Evolutionary conservation across 2,888 invertebrate genomes (phyloP), one percentile per base, ranked within the genome.

Genomic region (Athetis lepigone): DNA sequence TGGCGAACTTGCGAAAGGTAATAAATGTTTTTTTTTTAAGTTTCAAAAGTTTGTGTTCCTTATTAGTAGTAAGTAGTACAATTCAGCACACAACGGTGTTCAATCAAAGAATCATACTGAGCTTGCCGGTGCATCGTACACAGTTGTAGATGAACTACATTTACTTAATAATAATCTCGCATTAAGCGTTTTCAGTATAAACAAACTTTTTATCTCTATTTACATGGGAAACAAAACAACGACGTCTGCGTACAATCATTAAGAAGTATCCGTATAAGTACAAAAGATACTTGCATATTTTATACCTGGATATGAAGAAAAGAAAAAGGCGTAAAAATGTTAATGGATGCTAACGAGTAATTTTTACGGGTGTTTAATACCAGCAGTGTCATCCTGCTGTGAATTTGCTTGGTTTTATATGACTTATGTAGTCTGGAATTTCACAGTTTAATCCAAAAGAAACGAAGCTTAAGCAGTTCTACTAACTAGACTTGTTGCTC

Each of bases 81-180:
- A 80, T 75, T 82, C 79, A 59, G 70, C 77, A 79, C 77, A 88
- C 86, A 88, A 88, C 86, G 81, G 82, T 77, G 68, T 82, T 83
- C 79, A 82, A 87, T 88, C 83, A 81, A 80, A 80, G 73, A 82
- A 81, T 82, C 82, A 83, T 77, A 78, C 37, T 45, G 42, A 33
- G 39, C 19, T 45, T 60, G 36, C 56, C 39, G 51, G 43, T 21
- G 27, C 16, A 45, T 43, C 7, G 23, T 45, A 45, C 56, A 42
- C 51, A 61, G 33, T 43, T 36, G 21, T 46, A 40, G 21, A 59
- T 49, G 33, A 49, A 54, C 33, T 57, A 55, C 18, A 71, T 70
- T 65, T 66, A 57, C 43, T 51, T 67, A 64, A 13, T 52, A 43
- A 27, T 46, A 39, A 46, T 29, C 27, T 52, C 63, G 46, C 42